Evolutionary conservation across 2,113 vertebrate genomes (phyloP).

Genomic region (Sminthopsis crassicaudata): DNA sequence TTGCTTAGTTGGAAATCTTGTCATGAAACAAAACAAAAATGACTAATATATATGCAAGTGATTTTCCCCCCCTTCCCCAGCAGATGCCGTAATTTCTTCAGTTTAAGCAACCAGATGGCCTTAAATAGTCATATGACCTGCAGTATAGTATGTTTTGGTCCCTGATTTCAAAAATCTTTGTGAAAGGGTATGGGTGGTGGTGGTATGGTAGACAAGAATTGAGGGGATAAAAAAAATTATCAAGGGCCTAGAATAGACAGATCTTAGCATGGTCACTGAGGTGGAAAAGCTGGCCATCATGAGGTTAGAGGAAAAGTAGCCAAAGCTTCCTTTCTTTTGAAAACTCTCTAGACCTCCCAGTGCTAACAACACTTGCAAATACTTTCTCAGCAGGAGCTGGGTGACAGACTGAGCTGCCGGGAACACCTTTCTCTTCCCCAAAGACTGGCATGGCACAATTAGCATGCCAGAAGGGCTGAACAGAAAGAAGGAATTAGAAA

Average conservation of each 20-base stretch:
- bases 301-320: not conserved
- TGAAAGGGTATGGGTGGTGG: not conserved
- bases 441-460: not conserved
- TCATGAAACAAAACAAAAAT: slow-evolving; percentile 34
- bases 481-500: not conserved
- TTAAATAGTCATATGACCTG: slow-evolving; percentile 51
- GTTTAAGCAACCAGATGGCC: slow-evolving; percentile 67
- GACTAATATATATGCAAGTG: slow-evolving; percentile 51
- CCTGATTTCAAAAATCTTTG: not conserved
- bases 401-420: not conserved
- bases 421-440: not conserved
- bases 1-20: slow-evolving; percentile 45
- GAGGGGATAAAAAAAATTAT: not conserved
- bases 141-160: not conserved
- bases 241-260: not conserved
- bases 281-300: not conserved
- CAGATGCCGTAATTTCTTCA: slow-evolving; percentile 59
- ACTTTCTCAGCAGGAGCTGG: not conserved
- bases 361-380: not conserved
- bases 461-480: not conserved
- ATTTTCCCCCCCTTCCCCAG: not conserved
- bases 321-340: not conserved
- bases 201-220: not conserved
- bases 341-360: not conserved
- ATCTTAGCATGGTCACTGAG: not conserved